Percentiles rank a stretch among this genome's conserved stretches.
Conservation (phyloP, 2,113 vertebrate species). For the Syrmaticus mikado region DNA sequence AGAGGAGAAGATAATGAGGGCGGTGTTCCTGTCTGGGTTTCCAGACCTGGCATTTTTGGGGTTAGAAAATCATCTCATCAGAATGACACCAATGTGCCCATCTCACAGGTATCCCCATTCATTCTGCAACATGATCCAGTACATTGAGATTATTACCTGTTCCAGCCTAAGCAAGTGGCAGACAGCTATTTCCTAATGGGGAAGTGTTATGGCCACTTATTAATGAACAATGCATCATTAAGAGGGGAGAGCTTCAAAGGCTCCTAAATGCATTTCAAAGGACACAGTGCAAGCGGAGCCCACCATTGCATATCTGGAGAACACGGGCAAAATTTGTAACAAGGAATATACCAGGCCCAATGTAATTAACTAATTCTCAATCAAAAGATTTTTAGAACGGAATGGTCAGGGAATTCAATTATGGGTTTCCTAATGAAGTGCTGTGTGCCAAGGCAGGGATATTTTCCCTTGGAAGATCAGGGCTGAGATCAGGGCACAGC, state of each 20-base stretch:
- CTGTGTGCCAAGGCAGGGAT: constrained; percentile 32
- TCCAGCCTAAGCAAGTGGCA: constrained; percentile 32
- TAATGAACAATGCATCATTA: constrained; percentile 72
- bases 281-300: constrained; percentile 44
- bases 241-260: constrained; percentile 72
- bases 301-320: constrained; percentile 56
- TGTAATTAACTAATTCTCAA: constrained; percentile 74
- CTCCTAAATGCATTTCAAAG: constrained; percentile 61
- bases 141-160: constrained; percentile 60
- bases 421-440: constrained; percentile 63
- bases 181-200: constrained; percentile 67
- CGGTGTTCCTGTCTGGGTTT: neutral
- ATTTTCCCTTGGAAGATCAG: constrained; percentile 23
- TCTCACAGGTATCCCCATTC: neutral
- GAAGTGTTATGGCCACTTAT: constrained; percentile 63
- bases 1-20: neutral
- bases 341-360: constrained; percentile 58
- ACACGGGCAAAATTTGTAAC: constrained; percentile 63
- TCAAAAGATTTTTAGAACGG: constrained; percentile 72
- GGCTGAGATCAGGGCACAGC: neutral
- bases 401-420: constrained; percentile 76
- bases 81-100: neutral
- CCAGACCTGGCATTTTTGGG: neutral
- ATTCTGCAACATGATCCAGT: constrained; percentile 63
- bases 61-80: neutral